Conservation (phyloP, 2,797 vertebrate species). For the Falco concolor region DNA sequence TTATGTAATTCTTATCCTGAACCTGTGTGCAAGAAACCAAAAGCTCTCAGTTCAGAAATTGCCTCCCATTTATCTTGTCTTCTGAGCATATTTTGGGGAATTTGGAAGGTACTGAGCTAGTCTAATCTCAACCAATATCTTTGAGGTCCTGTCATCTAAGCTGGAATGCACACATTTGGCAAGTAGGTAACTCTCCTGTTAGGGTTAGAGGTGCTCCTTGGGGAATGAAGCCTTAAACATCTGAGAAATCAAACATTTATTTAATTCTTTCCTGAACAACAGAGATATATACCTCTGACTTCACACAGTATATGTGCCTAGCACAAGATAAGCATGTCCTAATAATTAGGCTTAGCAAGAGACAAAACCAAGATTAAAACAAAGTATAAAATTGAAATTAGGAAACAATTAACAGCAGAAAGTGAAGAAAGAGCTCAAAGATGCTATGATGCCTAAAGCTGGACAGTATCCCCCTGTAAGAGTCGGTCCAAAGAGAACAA, state of each 20-base stretch:
- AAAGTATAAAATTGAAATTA: neutral
- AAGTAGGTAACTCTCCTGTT: neutral
- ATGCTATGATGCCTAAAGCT: neutral
- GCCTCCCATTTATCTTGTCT: neutral
- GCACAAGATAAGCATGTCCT: neutral
- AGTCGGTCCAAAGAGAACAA: too few species aligned
- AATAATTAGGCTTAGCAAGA: neutral
- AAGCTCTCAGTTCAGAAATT: neutral
- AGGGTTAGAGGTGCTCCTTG: neutral
- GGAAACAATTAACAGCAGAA: neutral
- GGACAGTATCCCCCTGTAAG: neutral
- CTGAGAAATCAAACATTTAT: neutral
- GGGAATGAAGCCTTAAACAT: neutral
- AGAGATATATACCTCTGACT: neutral
- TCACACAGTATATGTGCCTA: neutral
- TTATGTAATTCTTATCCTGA: neutral
- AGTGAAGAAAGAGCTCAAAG: neutral
- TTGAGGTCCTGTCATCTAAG: neutral
- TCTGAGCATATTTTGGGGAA: neutral
- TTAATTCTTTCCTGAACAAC: neutral
- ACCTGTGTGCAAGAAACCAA: neutral
- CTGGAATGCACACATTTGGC: neutral
- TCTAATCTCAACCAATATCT: neutral
- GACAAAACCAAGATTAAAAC: neutral
- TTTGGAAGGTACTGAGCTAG: neutral